Percentiles rank a stretch among this genome's conserved stretches.
Evolutionary conservation across 2,113 vertebrate genomes (phyloP).

Genomic region (Raphicerus campestris): DNA sequence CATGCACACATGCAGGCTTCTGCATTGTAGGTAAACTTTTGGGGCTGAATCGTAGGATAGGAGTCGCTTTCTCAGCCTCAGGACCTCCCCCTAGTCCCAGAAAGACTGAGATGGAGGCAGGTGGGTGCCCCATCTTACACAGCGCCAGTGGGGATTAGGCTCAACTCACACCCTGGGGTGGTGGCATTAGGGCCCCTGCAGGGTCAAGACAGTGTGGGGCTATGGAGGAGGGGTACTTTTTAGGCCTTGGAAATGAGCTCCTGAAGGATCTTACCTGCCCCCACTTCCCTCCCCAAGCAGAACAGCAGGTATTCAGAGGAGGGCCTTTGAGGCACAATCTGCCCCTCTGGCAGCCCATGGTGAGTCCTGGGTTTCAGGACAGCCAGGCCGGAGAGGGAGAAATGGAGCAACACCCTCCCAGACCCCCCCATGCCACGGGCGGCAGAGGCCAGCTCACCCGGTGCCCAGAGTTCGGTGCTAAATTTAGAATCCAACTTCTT

Average conservation of each 20-base stretch:
- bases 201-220: not conserved
- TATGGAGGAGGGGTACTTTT: too few relatives aligned
- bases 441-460: not conserved
- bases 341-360: not conserved
- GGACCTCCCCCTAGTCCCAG: not conserved
- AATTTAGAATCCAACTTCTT: conserved; percentile 35
- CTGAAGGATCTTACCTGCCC: too few relatives aligned
- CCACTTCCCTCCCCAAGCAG: not conserved
- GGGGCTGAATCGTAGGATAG: not conserved
- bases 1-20: accelerated
- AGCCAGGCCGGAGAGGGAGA: not conserved
- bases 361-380: not conserved
- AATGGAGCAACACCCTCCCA: not conserved
- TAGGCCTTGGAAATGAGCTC: not conserved
- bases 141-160: not conserved
- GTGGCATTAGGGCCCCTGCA: not conserved
- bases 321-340: not conserved
- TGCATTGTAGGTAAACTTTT: not conserved
- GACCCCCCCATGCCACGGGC: accelerated
- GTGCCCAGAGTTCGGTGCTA: conserved; percentile 18
- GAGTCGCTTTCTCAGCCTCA: not conserved
- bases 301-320: not conserved
- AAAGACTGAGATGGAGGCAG: accelerated
- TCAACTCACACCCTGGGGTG: not conserved
- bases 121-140: accelerated